These are phyloP conservation scores for Hydrotaea diabolus DNA, from an alignment of 2,888 invertebrate species.

Conservation along the genomic window DNA sequence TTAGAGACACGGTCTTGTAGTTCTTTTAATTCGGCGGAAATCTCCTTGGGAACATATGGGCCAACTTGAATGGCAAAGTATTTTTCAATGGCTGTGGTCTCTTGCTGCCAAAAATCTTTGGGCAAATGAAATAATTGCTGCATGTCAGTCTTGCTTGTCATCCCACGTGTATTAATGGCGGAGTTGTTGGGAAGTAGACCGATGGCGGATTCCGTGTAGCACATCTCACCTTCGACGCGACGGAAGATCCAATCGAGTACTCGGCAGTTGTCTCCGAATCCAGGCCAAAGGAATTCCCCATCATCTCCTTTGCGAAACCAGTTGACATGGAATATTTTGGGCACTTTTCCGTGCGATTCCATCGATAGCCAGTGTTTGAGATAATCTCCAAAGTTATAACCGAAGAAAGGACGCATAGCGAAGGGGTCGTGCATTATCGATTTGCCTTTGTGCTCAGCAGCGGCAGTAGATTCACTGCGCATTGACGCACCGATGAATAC, in stretches of 20 bases:
- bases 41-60: constrained; percentile 89
- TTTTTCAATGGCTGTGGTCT: constrained; percentile 89
- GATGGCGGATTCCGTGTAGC: constrained; percentile 88
- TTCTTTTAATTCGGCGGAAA: constrained; percentile 85
- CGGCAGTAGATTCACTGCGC: constrained; percentile 98
- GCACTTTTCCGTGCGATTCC: constrained; percentile 86
- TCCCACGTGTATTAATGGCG: constrained; percentile 86
- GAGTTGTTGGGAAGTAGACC: constrained; percentile 85
- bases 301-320: constrained; percentile 96
- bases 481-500: constrained; percentile 97
- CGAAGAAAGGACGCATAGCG: constrained; percentile 99
- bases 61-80: constrained; percentile 96
- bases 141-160: constrained; percentile 86
- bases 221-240: constrained; percentile 89
- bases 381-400: constrained; percentile 99
- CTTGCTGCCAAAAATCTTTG: constrained; percentile 94
- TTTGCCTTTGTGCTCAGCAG: constrained; percentile 96
- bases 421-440: constrained; percentile 99
- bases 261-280: constrained; percentile 97
- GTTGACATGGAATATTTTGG: constrained; percentile 98
- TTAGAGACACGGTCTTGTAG: constrained; percentile 83
- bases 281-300: constrained; percentile 98
- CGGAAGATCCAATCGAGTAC: constrained; percentile 97
- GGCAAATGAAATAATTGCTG: constrained; percentile 92
- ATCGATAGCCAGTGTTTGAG: constrained; percentile 96